These are phyloP conservation scores for Oreotrochilus melanogaster DNA, from an alignment of 2,113 vertebrate species.

Conservation along the genomic window DNA sequence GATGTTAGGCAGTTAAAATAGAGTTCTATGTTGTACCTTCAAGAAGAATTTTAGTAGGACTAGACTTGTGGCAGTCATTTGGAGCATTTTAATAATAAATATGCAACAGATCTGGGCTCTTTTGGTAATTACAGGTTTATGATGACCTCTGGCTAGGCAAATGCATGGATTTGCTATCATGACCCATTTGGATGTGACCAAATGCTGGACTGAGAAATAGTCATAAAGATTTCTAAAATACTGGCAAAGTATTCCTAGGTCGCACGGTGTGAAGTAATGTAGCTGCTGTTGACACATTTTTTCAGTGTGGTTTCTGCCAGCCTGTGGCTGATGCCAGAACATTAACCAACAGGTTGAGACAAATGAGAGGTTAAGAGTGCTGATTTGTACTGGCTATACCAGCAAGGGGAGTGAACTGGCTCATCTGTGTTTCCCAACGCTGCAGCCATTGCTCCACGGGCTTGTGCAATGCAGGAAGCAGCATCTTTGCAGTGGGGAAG, in stretches of 20 bases:
- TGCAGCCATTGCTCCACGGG: neutral
- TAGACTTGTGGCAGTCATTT: neutral
- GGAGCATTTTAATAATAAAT: neutral
- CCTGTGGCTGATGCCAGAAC: neutral
- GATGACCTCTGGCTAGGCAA: neutral
- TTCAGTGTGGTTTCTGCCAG: neutral
- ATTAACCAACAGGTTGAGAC: neutral
- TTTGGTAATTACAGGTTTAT: neutral
- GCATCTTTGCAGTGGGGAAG: neutral
- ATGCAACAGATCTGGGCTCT: neutral
- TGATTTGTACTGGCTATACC: neutral
- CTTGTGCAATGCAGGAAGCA: neutral
- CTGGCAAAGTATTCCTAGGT: neutral
- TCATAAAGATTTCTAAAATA: neutral
- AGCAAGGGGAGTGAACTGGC: neutral
- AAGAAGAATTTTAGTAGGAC: neutral
- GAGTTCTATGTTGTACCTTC: neutral
- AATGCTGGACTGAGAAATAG: neutral
- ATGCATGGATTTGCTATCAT: neutral
- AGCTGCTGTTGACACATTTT: neutral
- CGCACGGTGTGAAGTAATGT: fast-evolving
- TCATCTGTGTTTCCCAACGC: neutral
- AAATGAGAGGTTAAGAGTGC: neutral
- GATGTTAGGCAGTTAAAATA: neutral
- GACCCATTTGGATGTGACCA: neutral